Conservation (phyloP, 2,888 invertebrate genomes). For the Watsonalla binaria region DNA sequence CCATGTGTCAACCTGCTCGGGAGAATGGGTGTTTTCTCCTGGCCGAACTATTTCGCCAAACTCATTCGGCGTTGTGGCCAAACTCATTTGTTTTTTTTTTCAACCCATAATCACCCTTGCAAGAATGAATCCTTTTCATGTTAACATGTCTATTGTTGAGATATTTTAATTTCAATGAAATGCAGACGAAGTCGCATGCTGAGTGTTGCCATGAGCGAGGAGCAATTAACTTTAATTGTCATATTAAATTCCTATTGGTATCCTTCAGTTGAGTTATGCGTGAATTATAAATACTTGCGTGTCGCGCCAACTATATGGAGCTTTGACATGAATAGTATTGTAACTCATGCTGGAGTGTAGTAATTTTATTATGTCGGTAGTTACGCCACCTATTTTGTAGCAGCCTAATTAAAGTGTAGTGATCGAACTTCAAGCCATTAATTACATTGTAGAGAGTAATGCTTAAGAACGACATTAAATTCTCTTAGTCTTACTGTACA, state of each 20-base stretch:
- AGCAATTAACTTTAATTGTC: background rate
- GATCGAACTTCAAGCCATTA: background rate
- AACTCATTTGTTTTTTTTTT: too few relatives aligned
- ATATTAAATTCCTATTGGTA: background rate
- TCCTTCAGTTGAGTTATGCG: background rate
- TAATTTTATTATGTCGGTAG: background rate
- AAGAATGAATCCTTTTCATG: too few relatives aligned
- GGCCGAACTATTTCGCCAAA: too few relatives aligned
- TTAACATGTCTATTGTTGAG: too few relatives aligned
- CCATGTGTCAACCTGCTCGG: too few relatives aligned
- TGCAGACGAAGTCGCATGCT: too few relatives aligned
- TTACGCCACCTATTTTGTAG: background rate
- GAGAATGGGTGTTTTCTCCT: too few relatives aligned
- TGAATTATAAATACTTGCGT: background rate
- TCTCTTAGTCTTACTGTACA: constrained; percentile 1
- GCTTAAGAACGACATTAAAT: background rate
- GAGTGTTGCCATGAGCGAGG: too few relatives aligned
- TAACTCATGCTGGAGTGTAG: background rate
- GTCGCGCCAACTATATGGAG: background rate
- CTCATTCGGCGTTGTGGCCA: too few relatives aligned
- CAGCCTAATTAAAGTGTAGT: background rate
- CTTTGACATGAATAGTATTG: background rate
- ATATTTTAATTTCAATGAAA: too few relatives aligned
- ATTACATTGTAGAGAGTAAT: constrained; percentile 1
- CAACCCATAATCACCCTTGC: too few relatives aligned